Conservation (phyloP, 2,888 invertebrate genomes). For the Drosophila robusta region DNA sequence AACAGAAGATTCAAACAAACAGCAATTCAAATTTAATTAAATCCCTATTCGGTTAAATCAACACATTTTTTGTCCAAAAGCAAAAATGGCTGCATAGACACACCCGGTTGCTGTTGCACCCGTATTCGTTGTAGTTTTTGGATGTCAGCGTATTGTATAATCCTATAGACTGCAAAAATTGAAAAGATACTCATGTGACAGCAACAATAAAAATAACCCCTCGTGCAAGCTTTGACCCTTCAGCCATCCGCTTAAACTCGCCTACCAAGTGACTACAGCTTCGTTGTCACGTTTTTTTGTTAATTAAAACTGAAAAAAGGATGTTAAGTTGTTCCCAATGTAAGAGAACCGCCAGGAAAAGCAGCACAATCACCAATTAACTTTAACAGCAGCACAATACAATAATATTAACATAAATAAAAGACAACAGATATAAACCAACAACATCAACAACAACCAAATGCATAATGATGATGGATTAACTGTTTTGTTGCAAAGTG, state of each 20-base stretch:
- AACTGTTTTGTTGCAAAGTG: conserved; percentile 62
- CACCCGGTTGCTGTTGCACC: not conserved
- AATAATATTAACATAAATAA: conserved; percentile 34
- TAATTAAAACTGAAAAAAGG: conserved; percentile 39
- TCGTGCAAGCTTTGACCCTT: conserved; percentile 37
- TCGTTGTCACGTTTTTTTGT: conserved; percentile 38
- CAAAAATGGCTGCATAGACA: not conserved
- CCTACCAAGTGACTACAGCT: conserved; percentile 27
- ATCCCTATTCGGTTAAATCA: conserved; percentile 33
- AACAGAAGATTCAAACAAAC: conserved; percentile 18
- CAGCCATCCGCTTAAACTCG: conserved; percentile 13
- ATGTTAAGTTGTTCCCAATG: conserved; percentile 55
- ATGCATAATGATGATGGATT: conserved; percentile 78
- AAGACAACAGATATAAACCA: conserved; percentile 25
- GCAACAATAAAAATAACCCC: conserved; percentile 22
- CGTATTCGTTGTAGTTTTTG: conserved; percentile 16
- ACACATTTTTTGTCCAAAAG: conserved; percentile 12
- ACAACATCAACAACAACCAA: conserved; percentile 51
- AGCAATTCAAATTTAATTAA: conserved; percentile 46
- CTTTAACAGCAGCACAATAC: conserved; percentile 25
- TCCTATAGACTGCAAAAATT: conserved; percentile 17
- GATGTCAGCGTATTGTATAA: conserved; percentile 27
- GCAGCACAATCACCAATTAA: conserved; percentile 25
- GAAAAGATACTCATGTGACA: conserved; percentile 42
- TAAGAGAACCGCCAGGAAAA: conserved; percentile 45